A percentile compares a stretch with the other conserved stretches of the same genome.
These are phyloP conservation scores for Rambutsinella grinnellia DNA, from an alignment of 2,888 invertebrate genomes.

Conservation along the genomic window DNA sequence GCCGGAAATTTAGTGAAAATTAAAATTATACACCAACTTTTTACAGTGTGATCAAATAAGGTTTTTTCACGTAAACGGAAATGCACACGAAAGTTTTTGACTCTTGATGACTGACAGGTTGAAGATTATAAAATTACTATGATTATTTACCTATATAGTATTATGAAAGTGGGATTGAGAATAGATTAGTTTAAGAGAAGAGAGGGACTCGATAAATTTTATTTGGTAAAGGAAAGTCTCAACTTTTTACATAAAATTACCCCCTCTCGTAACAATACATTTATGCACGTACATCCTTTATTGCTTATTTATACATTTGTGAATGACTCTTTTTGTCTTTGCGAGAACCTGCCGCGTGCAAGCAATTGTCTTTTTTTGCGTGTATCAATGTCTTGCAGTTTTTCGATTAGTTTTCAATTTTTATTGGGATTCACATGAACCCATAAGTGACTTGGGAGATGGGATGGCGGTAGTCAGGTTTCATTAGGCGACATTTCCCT, in stretches of 20 bases:
- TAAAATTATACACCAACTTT: neutral
- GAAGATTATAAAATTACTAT: conserved; percentile 41
- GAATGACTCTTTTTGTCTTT: neutral
- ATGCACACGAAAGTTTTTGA: neutral
- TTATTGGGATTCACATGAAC: neutral
- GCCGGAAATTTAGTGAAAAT: too few relatives aligned
- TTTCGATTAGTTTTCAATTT: neutral
- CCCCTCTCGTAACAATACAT: neutral
- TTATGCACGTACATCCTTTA: neutral
- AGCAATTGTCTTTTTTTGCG: neutral
- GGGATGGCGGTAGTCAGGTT: too few relatives aligned
- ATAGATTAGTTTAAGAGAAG: neutral
- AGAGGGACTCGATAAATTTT: conserved; percentile 16
- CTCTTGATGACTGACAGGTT: conserved; percentile 25
- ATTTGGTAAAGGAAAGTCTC: neutral
- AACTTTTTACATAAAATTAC: neutral
- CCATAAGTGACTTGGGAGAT: neutral
- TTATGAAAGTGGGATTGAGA: neutral
- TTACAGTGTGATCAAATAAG: conserved; percentile 18
- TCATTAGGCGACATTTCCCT: too few relatives aligned
- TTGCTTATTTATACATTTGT: neutral
- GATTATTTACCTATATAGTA: neutral
- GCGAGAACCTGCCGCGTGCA: neutral
- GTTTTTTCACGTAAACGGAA: conserved; percentile 20
- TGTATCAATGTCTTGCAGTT: neutral